phyloP scores from a whole-genome alignment of 2,797 vertebrate species.

The Cetoscarus ocellatus region DNA sequence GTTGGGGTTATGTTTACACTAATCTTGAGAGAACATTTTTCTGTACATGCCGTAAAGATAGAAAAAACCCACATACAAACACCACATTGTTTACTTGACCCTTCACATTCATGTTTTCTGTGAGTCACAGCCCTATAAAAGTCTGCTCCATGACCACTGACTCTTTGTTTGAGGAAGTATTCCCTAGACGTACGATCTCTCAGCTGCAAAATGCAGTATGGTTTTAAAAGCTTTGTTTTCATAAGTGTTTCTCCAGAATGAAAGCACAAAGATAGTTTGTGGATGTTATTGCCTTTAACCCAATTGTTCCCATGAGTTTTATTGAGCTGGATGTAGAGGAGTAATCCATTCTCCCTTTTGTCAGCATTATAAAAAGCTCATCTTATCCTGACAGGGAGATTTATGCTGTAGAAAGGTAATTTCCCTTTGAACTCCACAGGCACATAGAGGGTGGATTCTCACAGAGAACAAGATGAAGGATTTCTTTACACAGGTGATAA shows the following conservation, averaged over 20 bases:
- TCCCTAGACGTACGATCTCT: not conserved
- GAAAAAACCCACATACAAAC: not conserved
- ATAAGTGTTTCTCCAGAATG: constrained; percentile 7
- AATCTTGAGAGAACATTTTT: constrained; percentile 14
- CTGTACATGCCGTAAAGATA: not conserved
- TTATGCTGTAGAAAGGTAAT: constrained; percentile 44
- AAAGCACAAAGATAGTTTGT: not conserved
- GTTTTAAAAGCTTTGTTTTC: not conserved
- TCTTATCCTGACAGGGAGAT: constrained; percentile 36
- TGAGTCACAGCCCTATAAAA: constrained; percentile 28
- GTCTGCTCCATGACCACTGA: not conserved
- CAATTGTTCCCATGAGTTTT: constrained; percentile 27
- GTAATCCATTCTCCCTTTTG: constrained; percentile 37
- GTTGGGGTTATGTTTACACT: not conserved
- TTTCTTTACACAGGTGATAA: constrained; percentile 18
- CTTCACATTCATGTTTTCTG: constrained; percentile 18
- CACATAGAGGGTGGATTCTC: constrained; percentile 14
- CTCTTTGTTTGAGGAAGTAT: constrained; percentile 40
- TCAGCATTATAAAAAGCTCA: constrained; percentile 37
- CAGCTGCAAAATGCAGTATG: constrained; percentile 16
- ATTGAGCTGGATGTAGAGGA: constrained; percentile 9
- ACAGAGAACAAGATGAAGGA: not conserved
- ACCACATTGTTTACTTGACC: constrained; percentile 41
- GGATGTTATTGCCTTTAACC: constrained; percentile 9
- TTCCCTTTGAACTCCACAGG: constrained; percentile 25